Percentiles rank a stretch among this genome's conserved stretches.
These are phyloP conservation scores for Loxodonta africana DNA, from an alignment of 2,113 vertebrate genomes.

Conservation along the genomic window DNA sequence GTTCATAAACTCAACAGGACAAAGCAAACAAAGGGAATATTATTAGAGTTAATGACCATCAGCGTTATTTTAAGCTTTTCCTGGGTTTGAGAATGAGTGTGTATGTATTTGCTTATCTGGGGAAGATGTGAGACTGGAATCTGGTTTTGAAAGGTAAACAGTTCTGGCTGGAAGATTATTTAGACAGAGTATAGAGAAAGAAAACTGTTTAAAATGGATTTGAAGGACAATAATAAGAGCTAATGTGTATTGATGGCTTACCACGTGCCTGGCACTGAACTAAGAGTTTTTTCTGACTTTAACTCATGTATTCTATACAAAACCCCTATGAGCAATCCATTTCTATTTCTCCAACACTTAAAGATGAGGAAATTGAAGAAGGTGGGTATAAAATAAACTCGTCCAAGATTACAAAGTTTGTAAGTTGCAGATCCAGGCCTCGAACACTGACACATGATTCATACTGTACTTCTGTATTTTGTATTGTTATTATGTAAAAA, in stretches of 20 bases:
- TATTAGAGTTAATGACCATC: constrained; percentile 69
- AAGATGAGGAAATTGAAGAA: neutral
- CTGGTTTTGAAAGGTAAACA: constrained; percentile 63
- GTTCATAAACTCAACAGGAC: constrained; percentile 61
- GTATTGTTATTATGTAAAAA: neutral
- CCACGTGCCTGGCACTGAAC: neutral
- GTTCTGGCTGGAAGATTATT: constrained; percentile 62
- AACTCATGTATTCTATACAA: constrained; percentile 28
- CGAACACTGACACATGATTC: neutral
- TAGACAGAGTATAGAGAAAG: constrained; percentile 4
- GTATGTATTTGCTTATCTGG: constrained; percentile 47
- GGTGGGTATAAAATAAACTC: constrained; percentile 53
- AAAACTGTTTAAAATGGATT: constrained; percentile 69
- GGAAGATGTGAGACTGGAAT: constrained; percentile 24
- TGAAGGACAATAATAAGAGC: constrained; percentile 26
- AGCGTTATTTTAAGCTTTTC: constrained; percentile 62
- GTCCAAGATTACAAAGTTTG: neutral
- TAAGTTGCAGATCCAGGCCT: constrained; percentile 13
- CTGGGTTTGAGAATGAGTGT: constrained; percentile 47
- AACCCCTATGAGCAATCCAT: neutral
- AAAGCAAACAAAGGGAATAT: constrained; percentile 69
- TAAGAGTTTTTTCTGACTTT: constrained; percentile 43
- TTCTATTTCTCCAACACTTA: constrained; percentile 56
- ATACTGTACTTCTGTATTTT: neutral
- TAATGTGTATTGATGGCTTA: constrained; percentile 11